phyloP scores from a whole-genome alignment of 2,797 vertebrate species.

The Otolemur crassicaudatus region DNA sequence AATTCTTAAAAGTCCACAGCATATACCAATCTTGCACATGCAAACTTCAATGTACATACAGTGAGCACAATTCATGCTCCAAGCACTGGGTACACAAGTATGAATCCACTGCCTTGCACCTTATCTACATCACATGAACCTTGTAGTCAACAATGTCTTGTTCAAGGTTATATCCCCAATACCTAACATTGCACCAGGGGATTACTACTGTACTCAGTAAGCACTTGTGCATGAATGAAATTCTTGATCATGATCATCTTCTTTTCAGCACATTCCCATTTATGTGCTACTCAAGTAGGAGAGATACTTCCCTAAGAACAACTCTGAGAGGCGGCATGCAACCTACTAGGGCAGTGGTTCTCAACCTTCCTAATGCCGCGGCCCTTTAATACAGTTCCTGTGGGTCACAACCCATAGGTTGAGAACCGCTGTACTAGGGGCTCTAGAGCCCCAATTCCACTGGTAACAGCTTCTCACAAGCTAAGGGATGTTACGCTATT shows the following conservation, averaged over 20 bases:
- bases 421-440: background rate
- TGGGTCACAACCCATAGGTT: too few species aligned
- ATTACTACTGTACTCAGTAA: background rate
- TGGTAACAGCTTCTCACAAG: background rate
- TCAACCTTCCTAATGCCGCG: too few species aligned
- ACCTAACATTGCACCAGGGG: background rate
- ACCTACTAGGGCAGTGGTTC: background rate
- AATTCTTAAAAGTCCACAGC: background rate
- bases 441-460: background rate
- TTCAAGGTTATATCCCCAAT: background rate
- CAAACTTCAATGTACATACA: background rate
- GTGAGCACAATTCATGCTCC: background rate
- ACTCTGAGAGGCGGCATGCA: background rate
- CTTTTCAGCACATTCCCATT: background rate
- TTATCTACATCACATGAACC: background rate
- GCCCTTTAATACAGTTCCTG: too few species aligned
- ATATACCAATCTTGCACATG: background rate
- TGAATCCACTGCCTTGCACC: background rate
- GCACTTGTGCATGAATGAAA: background rate
- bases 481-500: background rate
- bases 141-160: background rate
- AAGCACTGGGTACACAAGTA: background rate
- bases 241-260: background rate
- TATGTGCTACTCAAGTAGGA: background rate
- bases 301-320: background rate